Evolutionary conservation across 2,113 vertebrate genomes (phyloP), one percentile per base, ranked within the genome.

Genomic region (Orcinus orca): DNA sequence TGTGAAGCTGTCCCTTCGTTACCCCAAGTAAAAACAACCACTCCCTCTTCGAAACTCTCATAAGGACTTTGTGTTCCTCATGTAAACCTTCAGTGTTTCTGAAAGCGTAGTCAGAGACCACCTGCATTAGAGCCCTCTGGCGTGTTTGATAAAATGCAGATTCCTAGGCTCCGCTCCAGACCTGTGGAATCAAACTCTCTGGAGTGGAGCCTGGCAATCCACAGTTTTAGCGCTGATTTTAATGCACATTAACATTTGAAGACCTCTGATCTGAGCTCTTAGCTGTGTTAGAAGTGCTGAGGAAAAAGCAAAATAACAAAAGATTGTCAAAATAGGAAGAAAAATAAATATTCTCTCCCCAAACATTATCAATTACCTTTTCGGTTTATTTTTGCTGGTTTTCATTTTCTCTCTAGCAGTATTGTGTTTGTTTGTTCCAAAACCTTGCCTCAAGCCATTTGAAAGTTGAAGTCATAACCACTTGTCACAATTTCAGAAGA

Each of bases 311-410:
- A 90, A 93, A 47, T 89, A 71, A 53, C 38, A 68, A 62, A 92
- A 26, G 73, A 91, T 80, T 86, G 36, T 97, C 74, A 92, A 89
- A 92, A 93, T 53, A 92, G 68, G 86, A 80, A 92, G 31, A 63
- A 93, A 96, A 93, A 77, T 36, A 94, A 92, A 53, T 80, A 8
- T 23, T 80, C 47, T 81, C 20, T 91, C 62, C 86, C 67, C 60
- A 50, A 86, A 82, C 86, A 80, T 93, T 50, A 88, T 70, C 81
- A 86, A 0, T 70, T 70, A 67, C 62, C 31, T 74, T 96, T 89
- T 71, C 77, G 44, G 55, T 50, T 88, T 88, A 71, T 80, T 86
- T 93, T 90, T 95, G 23, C 90, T 88, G n/a, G 25, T 73, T 97
- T 93, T 90, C 36, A 58, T 95, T 95, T 87, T 90, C 55, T 94